Evolutionary conservation across 2,888 invertebrate species (phyloP), one percentile per base, ranked within the genome.

Genomic region (Epistrophe grossulariae): DNA sequence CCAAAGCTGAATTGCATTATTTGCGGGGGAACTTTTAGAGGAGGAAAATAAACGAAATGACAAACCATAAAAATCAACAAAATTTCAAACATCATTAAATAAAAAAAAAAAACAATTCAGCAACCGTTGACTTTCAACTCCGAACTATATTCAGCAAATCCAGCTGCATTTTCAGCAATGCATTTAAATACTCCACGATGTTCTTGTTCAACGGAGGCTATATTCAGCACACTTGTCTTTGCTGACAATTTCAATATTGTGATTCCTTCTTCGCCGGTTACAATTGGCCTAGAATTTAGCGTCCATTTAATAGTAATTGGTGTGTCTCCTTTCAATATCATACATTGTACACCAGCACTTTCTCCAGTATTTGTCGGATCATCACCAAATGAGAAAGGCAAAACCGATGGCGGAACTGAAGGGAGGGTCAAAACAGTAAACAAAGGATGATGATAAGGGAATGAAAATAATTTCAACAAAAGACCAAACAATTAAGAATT

Each of bases 231-330:
- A 87, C 95, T 94, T 38, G 94, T 94, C 90, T 95, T 95, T 91
- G 94, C 94, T 89, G 94, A 95, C 89, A 95, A 93, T 90, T 93
- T 94, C 40, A 94, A 94, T 74, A 93, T 91, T 35, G 91, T 91
- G 13, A 93, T 91, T 59, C 93, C 95, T 89, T 93, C 93, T 89
- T 94, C 94, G 89, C 93, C 94, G 88, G 92, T 93, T 88, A 90
- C 93, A 89, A 91, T 92, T 81, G 90, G 93, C 5, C 91, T 89
- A 5, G 94, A 93, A 89, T 94, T 94, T 60, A 94, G 93, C 66
- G 94, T 95, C 97, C 97, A 97, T 70, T 94, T 94, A 81, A 98
- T 96, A 88, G 94, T 94, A 79, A 98, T 94, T 35, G 97, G 97
- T 88, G 95, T 93, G 92, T 98, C 97, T 70, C 97, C 97, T 92